Conservation (phyloP, 2,113 vertebrate genomes). For the Rynchops niger region DNA sequence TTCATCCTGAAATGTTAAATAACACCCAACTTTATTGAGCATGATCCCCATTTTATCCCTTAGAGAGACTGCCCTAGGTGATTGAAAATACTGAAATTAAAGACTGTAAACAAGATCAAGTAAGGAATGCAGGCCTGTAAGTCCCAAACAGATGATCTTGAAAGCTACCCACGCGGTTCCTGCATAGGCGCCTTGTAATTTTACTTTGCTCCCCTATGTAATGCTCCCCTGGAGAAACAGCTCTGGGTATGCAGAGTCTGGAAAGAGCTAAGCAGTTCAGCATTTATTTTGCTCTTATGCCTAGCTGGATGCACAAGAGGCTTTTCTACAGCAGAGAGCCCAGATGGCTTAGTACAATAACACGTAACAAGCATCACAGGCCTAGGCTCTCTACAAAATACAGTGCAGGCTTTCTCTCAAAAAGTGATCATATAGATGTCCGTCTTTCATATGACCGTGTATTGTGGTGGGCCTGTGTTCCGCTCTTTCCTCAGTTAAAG, state of each 20-base stretch:
- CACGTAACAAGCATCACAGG: background rate
- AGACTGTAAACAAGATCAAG: background rate
- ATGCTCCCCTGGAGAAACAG: background rate
- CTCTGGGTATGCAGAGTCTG: background rate
- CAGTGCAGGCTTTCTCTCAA: background rate
- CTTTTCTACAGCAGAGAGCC: background rate
- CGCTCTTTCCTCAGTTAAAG: background rate
- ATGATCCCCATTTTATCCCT: background rate
- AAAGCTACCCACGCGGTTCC: background rate
- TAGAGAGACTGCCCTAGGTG: background rate
- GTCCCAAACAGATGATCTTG: background rate
- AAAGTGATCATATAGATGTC: background rate
- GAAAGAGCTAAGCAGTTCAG: background rate
- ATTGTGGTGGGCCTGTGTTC: background rate
- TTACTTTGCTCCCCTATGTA: background rate
- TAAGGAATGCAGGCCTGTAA: conserved; percentile 24
- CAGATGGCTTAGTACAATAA: background rate
- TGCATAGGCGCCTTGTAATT: background rate
- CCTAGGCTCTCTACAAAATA: background rate
- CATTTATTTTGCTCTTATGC: background rate
- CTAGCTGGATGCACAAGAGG: background rate
- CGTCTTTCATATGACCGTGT: background rate
- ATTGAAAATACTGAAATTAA: background rate
- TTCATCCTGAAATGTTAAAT: background rate
- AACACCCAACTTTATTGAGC: background rate